Evolutionary conservation across 2,797 vertebrate genomes (phyloP).

Genomic region (Ataeniobius toweri): DNA sequence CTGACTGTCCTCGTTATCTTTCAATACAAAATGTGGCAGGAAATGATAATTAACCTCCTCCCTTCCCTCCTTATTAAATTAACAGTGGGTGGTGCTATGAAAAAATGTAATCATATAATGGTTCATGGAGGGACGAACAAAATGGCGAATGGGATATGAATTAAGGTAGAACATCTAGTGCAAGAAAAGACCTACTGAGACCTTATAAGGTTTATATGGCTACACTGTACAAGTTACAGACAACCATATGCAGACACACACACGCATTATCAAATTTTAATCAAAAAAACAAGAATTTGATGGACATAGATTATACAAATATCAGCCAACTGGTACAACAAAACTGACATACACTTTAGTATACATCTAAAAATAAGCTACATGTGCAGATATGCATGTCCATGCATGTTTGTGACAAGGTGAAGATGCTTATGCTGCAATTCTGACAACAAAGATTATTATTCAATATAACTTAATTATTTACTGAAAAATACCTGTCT

Average conservation of each 20-base stretch:
- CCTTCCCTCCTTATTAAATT: conserved; percentile 55
- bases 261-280: conserved; percentile 41
- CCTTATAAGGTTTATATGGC: conserved; percentile 60
- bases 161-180: conserved; percentile 67
- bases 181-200: conserved; percentile 66
- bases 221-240: conserved; percentile 56
- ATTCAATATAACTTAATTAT: neutral
- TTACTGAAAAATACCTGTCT: neutral
- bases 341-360: conserved; percentile 4
- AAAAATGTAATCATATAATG: conserved; percentile 54
- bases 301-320: conserved; percentile 29
- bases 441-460: conserved; percentile 47
- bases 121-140: conserved; percentile 59
- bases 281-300: conserved; percentile 36
- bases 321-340: conserved; percentile 8
- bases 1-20: conserved; percentile 30
- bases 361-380: neutral
- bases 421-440: conserved; percentile 23
- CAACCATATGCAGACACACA: conserved; percentile 8
- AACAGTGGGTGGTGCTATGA: conserved; percentile 25
- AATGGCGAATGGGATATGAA: conserved; percentile 48
- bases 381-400: neutral
- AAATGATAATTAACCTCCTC: conserved; percentile 62
- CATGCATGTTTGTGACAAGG: conserved; percentile 10
- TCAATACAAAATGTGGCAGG: conserved; percentile 36